Evolutionary conservation across 2,797 vertebrate genomes (phyloP), one percentile per base, ranked within the genome.

Genomic region (Falco biarmicus): DNA sequence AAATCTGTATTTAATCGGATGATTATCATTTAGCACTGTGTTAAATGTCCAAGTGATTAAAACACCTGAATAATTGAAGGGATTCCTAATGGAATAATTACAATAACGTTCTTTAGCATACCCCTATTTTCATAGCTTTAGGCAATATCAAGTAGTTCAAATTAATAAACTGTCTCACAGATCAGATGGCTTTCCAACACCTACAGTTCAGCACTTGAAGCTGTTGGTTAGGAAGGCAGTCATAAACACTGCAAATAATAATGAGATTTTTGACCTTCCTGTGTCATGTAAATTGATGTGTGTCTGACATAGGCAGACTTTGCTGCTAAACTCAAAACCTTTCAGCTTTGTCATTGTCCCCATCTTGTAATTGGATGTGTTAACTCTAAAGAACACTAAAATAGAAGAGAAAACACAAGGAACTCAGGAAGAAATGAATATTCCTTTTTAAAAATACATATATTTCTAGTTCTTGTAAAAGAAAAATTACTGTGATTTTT

Each of bases 41-140:
- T 78, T 92, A 93, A 96, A 94, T 95, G 89, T 70, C 75, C 77
- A 86, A 66, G 68, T 93, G 86, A 94, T 96, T 96, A 94, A 92
- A 95, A 89, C 56, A 95, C 48, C 84, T 95, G 78, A 90, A 95
- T 96, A 96, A 96, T 57, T 82, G 48, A 96, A 95, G 7, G 25
- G 1, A 85, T 93, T 90, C 82, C 57, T 95, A 95, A 95, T 71
- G 65, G 71, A 96, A 95, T 93, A 90, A 97, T 95, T 90, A 89
- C 41, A 95, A 65, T 76, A 89, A 69, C 56, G 56, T 91, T 92
- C 45, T 78, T 83, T 77, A 61, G 15, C 31, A 59, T 87, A 93
- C 74, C 29, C 47, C 37, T 70, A 41, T 92, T 95, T 96, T 94
- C 66, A 73, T 43, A 81, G 82, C 91, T 94, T 77, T 81, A 81